A percentile compares a stretch with the other conserved stretches of the same genome.
phyloP scores from a whole-genome alignment of 2,797 vertebrate genomes.

The Pyrocephalus nanus region DNA sequence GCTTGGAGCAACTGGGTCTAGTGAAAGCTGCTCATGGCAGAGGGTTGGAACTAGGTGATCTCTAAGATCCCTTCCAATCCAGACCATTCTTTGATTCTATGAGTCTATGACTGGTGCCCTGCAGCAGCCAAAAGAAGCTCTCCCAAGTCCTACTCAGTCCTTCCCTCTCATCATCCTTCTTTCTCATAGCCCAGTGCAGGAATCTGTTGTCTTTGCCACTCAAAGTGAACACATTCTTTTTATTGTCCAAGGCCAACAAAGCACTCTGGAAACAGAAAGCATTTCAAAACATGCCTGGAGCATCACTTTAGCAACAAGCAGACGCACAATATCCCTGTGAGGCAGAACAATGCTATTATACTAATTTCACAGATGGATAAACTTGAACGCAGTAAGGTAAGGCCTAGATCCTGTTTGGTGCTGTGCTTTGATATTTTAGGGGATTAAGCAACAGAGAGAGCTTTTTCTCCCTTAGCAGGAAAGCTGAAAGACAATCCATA shows the following conservation, averaged over 20 bases:
- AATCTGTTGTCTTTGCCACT: neutral
- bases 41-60: neutral
- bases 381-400: slow-evolving; percentile 33
- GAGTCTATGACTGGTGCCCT: neutral
- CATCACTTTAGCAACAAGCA: slow-evolving; percentile 58
- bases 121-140: neutral
- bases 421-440: slow-evolving; percentile 17
- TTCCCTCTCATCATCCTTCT: neutral
- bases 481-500: neutral
- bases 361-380: slow-evolving; percentile 68
- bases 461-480: neutral
- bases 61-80: neutral
- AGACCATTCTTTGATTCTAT: neutral
- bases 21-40: neutral
- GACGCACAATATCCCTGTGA: slow-evolving; percentile 10
- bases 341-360: slow-evolving; percentile 64
- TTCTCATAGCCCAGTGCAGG: neutral
- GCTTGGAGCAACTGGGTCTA: neutral
- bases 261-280: slow-evolving; percentile 20
- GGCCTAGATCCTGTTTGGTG: slow-evolving; percentile 22
- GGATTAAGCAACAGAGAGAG: neutral
- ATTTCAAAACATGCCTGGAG: slow-evolving; percentile 55
- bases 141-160: neutral
- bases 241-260: neutral
- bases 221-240: neutral